A percentile compares a stretch with the other conserved stretches of the same genome.
Evolutionary conservation across 2,888 invertebrate genomes (phyloP).

Genomic region (Cephus nigrinus): DNA sequence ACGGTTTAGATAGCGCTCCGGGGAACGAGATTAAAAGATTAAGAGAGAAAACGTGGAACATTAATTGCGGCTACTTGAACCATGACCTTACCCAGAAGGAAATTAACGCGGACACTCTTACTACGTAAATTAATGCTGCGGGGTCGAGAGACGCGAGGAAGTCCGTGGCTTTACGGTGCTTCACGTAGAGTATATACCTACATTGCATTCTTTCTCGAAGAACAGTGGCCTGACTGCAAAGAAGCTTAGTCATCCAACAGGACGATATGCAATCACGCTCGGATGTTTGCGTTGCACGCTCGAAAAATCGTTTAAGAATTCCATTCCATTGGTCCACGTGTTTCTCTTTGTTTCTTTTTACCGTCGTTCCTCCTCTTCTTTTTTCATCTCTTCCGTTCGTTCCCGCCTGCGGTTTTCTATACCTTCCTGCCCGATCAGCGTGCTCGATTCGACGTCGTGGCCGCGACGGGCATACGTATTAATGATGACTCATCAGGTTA

Average conservation of each 20-base stretch:
- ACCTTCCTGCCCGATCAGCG: background rate
- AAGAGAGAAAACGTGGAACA: slow-evolving; percentile 33
- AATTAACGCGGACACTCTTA: background rate
- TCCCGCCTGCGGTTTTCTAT: background rate
- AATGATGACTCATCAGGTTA: background rate
- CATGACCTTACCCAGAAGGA: slow-evolving; percentile 28
- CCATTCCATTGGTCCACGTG: background rate
- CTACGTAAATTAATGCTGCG: background rate
- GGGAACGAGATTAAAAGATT: slow-evolving; percentile 38
- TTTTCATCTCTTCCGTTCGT: background rate
- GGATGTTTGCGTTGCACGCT: background rate
- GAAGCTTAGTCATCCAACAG: background rate
- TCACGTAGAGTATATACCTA: background rate
- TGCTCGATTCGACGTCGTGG: background rate
- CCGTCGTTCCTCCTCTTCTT: background rate
- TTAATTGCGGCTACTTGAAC: slow-evolving; percentile 40
- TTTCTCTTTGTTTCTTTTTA: background rate
- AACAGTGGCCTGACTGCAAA: background rate
- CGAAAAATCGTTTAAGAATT: background rate
- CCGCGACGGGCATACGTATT: background rate
- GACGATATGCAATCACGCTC: background rate
- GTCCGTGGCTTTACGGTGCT: background rate
- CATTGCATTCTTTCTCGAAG: background rate
- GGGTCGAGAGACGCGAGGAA: slow-evolving; percentile 3
- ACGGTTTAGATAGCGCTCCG: slow-evolving; percentile 37